These are phyloP conservation scores for Gadus chalcogrammus DNA, from an alignment of 2,113 vertebrate genomes.

Conservation along the genomic window DNA sequence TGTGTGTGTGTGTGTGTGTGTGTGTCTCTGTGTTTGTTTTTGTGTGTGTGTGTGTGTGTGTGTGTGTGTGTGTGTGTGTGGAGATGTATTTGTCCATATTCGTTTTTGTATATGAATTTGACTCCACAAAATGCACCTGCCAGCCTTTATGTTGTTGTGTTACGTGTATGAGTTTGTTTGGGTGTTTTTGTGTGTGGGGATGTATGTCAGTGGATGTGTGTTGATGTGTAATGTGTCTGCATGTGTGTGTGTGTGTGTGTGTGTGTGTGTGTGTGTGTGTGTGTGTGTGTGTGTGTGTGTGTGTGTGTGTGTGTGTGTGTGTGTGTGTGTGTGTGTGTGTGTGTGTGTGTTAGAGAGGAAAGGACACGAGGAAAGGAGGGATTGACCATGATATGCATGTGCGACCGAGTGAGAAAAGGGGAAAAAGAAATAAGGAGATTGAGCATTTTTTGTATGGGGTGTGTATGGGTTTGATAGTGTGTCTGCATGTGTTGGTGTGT, in stretches of 20 bases:
- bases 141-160: too few species aligned
- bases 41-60: conserved; percentile 7
- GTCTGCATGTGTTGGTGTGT: conserved; percentile 5
- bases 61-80: conserved; percentile 39
- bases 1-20: conserved; percentile 12
- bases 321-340: conserved; percentile 2
- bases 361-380: too few species aligned
- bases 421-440: too few species aligned
- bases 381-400: too few species aligned
- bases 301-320: conserved; percentile 32
- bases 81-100: background rate
- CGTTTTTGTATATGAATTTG: background rate
- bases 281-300: too few species aligned
- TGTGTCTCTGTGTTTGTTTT: conserved; percentile 15
- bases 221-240: background rate
- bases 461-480: conserved; percentile 10
- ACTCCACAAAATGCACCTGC: too few species aligned
- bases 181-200: background rate
- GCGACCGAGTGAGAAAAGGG: too few species aligned
- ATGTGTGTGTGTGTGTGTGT: too few species aligned
- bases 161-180: conserved; percentile 7
- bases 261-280: too few species aligned
- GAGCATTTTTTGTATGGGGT: conserved; percentile 11
- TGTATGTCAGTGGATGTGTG: background rate
- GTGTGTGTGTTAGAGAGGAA: too few species aligned